phyloP scores from a whole-genome alignment of 2,888 invertebrate genomes.

The Pseudococcus jackbeardsleyi region DNA sequence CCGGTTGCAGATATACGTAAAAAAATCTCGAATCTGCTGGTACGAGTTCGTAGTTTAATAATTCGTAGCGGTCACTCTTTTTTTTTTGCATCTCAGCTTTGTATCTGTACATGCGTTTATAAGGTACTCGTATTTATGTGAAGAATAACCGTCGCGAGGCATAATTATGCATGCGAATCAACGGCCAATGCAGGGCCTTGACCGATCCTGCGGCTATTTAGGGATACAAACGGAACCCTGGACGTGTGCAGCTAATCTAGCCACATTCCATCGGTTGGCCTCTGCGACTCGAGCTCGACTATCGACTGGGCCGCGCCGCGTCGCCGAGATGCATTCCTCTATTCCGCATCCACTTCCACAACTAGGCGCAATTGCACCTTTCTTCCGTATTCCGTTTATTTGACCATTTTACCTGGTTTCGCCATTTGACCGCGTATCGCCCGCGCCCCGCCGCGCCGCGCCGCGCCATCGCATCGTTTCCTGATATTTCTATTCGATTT shows the following conservation, averaged over 20 bases:
- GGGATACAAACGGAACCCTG: slow-evolving; percentile 44
- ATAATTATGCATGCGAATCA: neutral
- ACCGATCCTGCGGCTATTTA: slow-evolving; percentile 42
- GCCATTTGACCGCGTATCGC: no score
- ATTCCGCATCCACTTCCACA: no score
- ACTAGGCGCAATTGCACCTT: no score
- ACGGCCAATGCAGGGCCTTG: slow-evolving; percentile 34
- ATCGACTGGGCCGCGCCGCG: no score
- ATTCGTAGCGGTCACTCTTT: no score
- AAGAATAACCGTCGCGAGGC: neutral
- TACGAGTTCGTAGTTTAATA: no score
- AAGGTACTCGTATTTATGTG: no score
- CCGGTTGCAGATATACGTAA: no score
- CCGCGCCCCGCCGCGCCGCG: no score
- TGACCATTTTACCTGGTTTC: slow-evolving; percentile 30
- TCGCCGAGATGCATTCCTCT: no score
- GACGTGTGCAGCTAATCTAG: slow-evolving; percentile 21
- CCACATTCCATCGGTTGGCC: slow-evolving; percentile 3
- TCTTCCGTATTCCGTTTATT: slow-evolving; percentile 29
- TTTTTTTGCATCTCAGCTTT: neutral
- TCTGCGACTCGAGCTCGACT: no score
- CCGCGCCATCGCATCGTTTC: neutral
- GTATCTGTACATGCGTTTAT: neutral
- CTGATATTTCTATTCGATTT: neutral
- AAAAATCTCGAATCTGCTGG: no score